phyloP scores from a whole-genome alignment of 2,797 vertebrate species.

The Enteromius thamalakanensis region DNA sequence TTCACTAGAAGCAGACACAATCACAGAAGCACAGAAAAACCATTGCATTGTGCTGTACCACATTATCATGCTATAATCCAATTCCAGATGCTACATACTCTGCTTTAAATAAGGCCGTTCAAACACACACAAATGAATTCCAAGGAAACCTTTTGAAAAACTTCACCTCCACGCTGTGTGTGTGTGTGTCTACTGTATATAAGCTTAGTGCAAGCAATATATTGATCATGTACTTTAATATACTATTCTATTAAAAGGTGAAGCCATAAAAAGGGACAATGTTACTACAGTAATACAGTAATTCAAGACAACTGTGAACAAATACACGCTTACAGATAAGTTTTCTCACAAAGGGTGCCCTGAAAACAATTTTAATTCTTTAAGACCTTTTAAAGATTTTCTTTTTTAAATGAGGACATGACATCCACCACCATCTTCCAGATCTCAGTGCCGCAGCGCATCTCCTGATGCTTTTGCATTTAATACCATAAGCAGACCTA shows the following conservation, averaged over 20 bases:
- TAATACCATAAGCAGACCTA: constrained; percentile 24
- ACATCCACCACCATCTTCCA: not conserved
- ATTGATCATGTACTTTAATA: not conserved
- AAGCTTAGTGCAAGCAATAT: not conserved
- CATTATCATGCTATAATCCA: constrained; percentile 18
- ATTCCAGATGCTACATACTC: not conserved
- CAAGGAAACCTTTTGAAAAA: not conserved
- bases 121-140: not conserved
- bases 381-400: not conserved
- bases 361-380: not conserved
- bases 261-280: not conserved
- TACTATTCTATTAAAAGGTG: not conserved
- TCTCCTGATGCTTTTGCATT: constrained; percentile 14
- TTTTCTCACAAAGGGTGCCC: not conserved
- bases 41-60: not conserved
- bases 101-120: not conserved
- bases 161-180: not conserved
- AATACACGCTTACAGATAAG: not conserved
- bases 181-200: not conserved
- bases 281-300: not conserved
- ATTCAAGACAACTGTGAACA: not conserved
- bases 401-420: not conserved
- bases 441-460: not conserved
- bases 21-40: constrained; percentile 16
- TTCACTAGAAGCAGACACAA: constrained; percentile 39